phyloP scores from a whole-genome alignment of 2,113 vertebrate genomes.

The Calidris pygmaea region DNA sequence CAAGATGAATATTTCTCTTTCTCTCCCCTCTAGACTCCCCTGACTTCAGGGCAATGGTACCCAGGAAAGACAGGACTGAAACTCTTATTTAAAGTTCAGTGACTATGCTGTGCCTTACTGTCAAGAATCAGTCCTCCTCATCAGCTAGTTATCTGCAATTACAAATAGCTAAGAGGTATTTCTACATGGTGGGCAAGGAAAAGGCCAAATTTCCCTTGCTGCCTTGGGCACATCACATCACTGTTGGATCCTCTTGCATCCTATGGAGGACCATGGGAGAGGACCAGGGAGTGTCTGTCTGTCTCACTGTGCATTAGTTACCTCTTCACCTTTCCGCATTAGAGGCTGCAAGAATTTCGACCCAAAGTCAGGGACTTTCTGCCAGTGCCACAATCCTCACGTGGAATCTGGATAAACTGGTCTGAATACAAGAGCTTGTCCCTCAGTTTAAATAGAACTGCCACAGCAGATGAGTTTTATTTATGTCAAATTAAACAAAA shows the following conservation, averaged over 20 bases:
- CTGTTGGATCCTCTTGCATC: not conserved
- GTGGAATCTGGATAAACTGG: not conserved
- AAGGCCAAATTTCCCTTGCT: not conserved
- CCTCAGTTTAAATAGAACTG: slow-evolving; percentile 18
- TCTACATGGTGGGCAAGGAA: not conserved
- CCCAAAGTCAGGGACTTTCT: not conserved
- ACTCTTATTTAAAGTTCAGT: not conserved
- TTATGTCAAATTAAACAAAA: slow-evolving; percentile 24
- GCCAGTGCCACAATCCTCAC: not conserved
- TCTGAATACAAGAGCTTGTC: not conserved
- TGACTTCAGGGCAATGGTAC: not conserved
- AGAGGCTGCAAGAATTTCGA: not conserved
- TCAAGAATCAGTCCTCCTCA: not conserved
- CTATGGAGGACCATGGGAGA: rapidly evolving
- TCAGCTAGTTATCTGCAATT: not conserved
- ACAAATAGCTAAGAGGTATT: not conserved
- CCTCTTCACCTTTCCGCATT: not conserved
- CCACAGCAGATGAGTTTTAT: slow-evolving; percentile 18
- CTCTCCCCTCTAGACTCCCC: not conserved
- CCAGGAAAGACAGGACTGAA: not conserved
- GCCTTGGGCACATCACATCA: not conserved
- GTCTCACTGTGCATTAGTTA: not conserved
- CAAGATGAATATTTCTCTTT: not conserved
- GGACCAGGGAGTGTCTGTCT: not conserved
- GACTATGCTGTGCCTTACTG: not conserved